phyloP scores from a whole-genome alignment of 2,113 vertebrate genomes.

The Oncorhynchus nerka region DNA sequence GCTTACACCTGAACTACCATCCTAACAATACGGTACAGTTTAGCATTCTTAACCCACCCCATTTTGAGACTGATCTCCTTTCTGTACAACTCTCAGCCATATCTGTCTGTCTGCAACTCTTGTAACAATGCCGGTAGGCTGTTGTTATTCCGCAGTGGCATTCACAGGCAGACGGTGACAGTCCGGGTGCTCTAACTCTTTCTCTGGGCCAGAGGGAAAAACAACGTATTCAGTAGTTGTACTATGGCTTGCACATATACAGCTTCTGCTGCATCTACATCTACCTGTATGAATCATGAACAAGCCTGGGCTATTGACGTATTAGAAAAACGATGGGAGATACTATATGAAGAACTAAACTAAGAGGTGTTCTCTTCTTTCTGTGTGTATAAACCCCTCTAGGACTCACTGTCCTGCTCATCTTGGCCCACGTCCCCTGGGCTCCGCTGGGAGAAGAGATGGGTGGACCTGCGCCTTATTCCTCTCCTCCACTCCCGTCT shows the following conservation, averaged over 20 bases:
- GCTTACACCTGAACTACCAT: slow-evolving; percentile 96
- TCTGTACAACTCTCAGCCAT: background rate
- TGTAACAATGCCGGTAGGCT: too few species aligned
- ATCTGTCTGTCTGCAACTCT: background rate
- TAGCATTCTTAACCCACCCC: background rate
- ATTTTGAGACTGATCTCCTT: too few species aligned
- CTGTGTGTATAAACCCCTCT: slow-evolving; percentile 21
- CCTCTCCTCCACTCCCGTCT: slow-evolving; percentile 91
- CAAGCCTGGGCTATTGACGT: too few species aligned
- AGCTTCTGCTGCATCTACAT: slow-evolving; percentile 5
- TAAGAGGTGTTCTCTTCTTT: background rate
- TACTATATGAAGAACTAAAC: background rate
- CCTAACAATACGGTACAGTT: slow-evolving; percentile 89
- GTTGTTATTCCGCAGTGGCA: too few species aligned
- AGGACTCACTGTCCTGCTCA: slow-evolving; percentile 96
- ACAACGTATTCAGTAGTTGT: background rate
- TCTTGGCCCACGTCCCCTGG: slow-evolving; percentile 95
- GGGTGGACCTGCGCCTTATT: slow-evolving; percentile 93
- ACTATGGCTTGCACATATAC: background rate
- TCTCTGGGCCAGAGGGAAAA: background rate
- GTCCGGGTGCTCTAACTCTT: background rate
- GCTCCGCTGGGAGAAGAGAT: slow-evolving; percentile 95
- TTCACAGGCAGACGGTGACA: too few species aligned
- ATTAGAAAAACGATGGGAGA: background rate
- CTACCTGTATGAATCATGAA: too few species aligned